Evolutionary conservation across 1,140 invertebrate species (phyloP), one percentile per base, ranked within the genome.

Genomic region (Zaprionus ghesquierei): DNA sequence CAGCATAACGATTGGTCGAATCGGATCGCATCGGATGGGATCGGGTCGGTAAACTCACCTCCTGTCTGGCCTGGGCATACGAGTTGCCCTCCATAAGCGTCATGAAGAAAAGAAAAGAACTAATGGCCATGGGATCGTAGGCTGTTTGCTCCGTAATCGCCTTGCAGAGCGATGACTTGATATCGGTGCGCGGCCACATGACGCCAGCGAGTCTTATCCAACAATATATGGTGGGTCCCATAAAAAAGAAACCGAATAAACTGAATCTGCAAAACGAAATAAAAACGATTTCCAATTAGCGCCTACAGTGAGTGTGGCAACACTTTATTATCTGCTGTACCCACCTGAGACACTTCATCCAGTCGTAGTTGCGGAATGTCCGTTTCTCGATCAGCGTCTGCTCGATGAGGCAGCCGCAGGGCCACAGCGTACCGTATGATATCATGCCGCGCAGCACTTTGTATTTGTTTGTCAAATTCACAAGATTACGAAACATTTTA

Each of bases 81-180:
- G 93, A 92, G 81, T 94, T 94, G 38, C 94, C 92, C 92, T 95
- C 95, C 46, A 95, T 87, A 15, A 95, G 69, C 62, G 92, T 94
- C 92, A 95, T 95, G 23, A 93, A 93, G 91, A 94, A 94, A 81
- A 94, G 94, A 79, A 95, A 95, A 61, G 94, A 94, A 66, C 92
- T 93, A 92, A 95, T 95, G 59, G 94, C 94, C 76, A 94, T 91
- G 29, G 95, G 95, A 44, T 93, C 93, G 75, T 95, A 95, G 0
- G 94, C 93, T 10, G 95, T 92, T 92, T 95, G 95, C 85, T 95
- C 95, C 41, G 95, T 92, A 56, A 92, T 86, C 92, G 94, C 94
- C 92, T 95, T 95, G 33, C 92, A 94, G n/a, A 95, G 78, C 50
- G 94, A 94, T 77, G 93, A 94, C 79, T 92, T 93, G 10, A 95